Conservation (phyloP, 2,888 invertebrate genomes). For the Agrilus cyanescens region DNA sequence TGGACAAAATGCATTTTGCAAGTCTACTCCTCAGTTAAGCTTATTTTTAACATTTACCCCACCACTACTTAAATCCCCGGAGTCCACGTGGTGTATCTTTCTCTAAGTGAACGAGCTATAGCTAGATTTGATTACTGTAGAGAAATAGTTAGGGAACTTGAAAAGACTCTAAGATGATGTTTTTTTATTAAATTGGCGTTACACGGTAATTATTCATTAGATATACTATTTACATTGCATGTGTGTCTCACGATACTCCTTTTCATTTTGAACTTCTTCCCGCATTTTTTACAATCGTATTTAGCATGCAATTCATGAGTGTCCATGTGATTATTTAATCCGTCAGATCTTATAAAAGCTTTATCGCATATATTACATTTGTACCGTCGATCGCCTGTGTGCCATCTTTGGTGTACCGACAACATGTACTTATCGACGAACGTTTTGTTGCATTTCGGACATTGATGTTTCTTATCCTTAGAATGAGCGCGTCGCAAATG, state of each 20-base stretch:
- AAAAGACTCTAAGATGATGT: too few relatives aligned
- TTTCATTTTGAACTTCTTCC: constrained; percentile 23
- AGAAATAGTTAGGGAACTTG: too few relatives aligned
- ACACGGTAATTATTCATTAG: neutral
- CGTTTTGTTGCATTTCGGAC: constrained; percentile 23
- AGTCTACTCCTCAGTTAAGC: too few relatives aligned
- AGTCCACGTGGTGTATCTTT: too few relatives aligned
- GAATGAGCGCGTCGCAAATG: constrained; percentile 24
- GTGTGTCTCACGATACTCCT: constrained; percentile 23
- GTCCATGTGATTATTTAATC: constrained; percentile 24
- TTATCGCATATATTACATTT: constrained; percentile 23
- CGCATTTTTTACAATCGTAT: constrained; percentile 22
- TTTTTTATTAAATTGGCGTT: too few relatives aligned
- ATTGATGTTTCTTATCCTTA: constrained; percentile 23
- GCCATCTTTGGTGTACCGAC: constrained; percentile 23
- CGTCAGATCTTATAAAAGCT: constrained; percentile 25
- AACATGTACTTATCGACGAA: constrained; percentile 27
- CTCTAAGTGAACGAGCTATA: too few relatives aligned
- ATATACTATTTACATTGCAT: constrained; percentile 11
- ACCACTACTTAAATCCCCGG: too few relatives aligned
- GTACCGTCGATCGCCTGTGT: constrained; percentile 26
- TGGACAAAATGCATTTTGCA: too few relatives aligned
- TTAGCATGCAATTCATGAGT: constrained; percentile 21
- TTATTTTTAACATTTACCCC: too few relatives aligned
- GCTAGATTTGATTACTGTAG: too few relatives aligned